Conservation (phyloP, 2,113 vertebrate species). For the Lagopus muta region DNA sequence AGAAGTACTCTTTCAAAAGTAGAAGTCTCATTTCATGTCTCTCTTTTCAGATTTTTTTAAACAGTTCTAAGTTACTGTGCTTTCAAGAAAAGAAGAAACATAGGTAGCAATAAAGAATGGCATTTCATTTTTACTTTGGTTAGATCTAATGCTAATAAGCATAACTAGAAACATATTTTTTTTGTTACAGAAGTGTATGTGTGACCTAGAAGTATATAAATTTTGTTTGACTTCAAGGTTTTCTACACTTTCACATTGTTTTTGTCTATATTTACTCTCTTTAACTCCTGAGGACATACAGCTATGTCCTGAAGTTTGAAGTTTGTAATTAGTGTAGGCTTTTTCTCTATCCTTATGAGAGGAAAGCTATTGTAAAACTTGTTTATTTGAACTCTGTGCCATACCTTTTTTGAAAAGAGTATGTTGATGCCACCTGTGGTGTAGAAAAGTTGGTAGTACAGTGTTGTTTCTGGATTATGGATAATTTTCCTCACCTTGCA, state of each 20-base stretch:
- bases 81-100: background rate
- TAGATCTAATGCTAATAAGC: background rate
- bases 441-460: background rate
- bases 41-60: background rate
- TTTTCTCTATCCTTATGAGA: background rate
- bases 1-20: background rate
- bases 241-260: background rate
- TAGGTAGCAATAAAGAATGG: conserved; percentile 5
- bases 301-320: background rate
- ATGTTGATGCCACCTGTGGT: background rate
- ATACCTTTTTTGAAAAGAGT: background rate
- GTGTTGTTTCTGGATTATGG: background rate
- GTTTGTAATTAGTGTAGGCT: background rate
- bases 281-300: background rate
- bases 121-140: conserved; percentile 10
- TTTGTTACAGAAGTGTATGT: background rate
- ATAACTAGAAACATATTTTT: background rate
- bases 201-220: background rate
- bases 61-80: background rate
- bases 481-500: background rate
- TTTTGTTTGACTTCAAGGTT: background rate
- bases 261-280: background rate
- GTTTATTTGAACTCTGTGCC: background rate
- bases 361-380: background rate
- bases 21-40: conserved; percentile 10